These are phyloP conservation scores for Mythimna pallens DNA, from an alignment of 2,888 invertebrate genomes.

Conservation along the genomic window DNA sequence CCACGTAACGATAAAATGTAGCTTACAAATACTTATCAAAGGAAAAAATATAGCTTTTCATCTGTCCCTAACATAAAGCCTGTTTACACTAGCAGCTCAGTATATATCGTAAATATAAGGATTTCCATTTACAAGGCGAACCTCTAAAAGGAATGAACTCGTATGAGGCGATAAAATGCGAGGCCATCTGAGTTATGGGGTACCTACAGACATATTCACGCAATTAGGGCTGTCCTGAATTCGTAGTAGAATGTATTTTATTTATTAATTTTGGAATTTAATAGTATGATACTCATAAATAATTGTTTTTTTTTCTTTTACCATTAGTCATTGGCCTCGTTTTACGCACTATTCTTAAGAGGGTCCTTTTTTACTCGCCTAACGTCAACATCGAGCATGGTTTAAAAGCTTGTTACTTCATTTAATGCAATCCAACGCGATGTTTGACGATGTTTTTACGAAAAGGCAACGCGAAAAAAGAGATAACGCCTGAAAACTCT, in stretches of 20 bases:
- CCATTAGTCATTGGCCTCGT: too few relatives aligned
- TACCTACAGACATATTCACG: conserved; percentile 61
- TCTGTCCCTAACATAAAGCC: conserved; percentile 50
- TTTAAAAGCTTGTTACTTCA: too few relatives aligned
- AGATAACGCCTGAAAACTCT: too few relatives aligned
- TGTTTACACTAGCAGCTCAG: conserved; percentile 57
- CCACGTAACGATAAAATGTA: conserved; percentile 13
- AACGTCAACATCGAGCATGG: too few relatives aligned
- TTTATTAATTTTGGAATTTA: too few relatives aligned
- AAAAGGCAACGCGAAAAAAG: too few relatives aligned
- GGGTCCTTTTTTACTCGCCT: too few relatives aligned
- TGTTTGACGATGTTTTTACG: too few relatives aligned
- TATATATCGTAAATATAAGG: conserved; percentile 57
- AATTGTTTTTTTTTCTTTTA: too few relatives aligned
- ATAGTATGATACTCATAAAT: too few relatives aligned
- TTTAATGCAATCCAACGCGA: too few relatives aligned
- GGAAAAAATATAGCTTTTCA: conserved; percentile 45
- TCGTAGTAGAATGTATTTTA: conserved; percentile 8
- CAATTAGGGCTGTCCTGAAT: conserved; percentile 63
- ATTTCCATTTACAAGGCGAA: conserved; percentile 57
- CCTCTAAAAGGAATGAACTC: conserved; percentile 63
- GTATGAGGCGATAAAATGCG: conserved; percentile 67
- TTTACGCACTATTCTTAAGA: too few relatives aligned
- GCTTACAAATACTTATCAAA: conserved; percentile 26
- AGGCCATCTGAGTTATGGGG: conserved; percentile 55